Evolutionary conservation across 2,113 vertebrate genomes (phyloP), one percentile per base, ranked within the genome.

Genomic region (Ptilorrhoa leucosticta): DNA sequence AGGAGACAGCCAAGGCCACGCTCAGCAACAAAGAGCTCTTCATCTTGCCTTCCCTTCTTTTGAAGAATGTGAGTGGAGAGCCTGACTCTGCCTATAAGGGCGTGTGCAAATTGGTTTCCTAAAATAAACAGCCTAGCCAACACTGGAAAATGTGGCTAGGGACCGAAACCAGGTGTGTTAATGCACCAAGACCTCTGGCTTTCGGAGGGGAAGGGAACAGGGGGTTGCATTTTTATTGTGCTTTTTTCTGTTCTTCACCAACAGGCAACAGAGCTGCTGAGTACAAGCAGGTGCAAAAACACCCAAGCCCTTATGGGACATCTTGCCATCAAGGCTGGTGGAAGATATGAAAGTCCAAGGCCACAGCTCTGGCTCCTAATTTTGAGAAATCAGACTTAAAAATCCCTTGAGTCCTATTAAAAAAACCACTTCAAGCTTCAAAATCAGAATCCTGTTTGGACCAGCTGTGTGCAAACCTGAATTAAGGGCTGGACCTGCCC

Each of bases 11-110:
- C 91, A 96, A 80, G 51, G 96, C 89, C 72, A 89, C 70, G 65
- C 87, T 94, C 54, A 95, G 78, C 50, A 82, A 39, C 96, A 95
- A 96, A 77, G 57, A 90, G 60, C 39, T 97, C 97, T 90, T 98
- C 98, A 98, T 98, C 95, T 54, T 95, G 96, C 82, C 95, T 91
- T 76, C 53, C n/a, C 91, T 96, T 94, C 95, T 97, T 97, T 97
- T 97, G 95, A 92, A 96, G 97, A 95, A 94, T 28, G 44, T 15
- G 18, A 92, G 81, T 7, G 61, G 66, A 77, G 76, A 80, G 88
- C 79, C 60, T 40, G 91, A 33, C 72, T 53, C 79, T 90, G 91
- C 92, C 97, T 97, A 97, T 97, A 97, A 98, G 93, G 70, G 72
- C 4, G 45, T 71, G 92, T 96, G 96, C 97, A 97, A 97, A 96